Evolutionary conservation across 1,140 invertebrate genomes (phyloP).

Genomic region (Temnothorax nylanderi): DNA sequence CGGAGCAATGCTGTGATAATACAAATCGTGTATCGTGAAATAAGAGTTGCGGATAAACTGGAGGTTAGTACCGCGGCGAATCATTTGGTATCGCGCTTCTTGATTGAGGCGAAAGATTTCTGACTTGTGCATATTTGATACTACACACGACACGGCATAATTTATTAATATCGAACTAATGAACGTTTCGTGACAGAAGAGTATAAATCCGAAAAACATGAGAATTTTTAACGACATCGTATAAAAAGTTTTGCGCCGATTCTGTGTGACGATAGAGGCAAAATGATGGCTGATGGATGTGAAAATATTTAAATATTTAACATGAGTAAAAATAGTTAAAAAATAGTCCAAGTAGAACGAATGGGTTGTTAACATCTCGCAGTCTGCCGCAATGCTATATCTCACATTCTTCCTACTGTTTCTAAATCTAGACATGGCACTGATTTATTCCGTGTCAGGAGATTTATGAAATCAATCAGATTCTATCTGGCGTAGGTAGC

Average conservation of each 20-base stretch:
- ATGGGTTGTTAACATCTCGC: background rate
- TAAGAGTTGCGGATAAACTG: background rate
- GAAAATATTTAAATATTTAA: constrained; percentile 34
- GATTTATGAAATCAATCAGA: background rate
- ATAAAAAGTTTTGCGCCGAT: constrained; percentile 3
- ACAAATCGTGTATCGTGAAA: background rate
- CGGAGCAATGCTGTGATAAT: constrained; percentile 3
- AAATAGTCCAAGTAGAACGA: background rate
- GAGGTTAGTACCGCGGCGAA: background rate
- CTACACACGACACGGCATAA: background rate
- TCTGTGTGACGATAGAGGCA: background rate
- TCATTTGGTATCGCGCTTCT: background rate
- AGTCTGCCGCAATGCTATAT: too few relatives aligned
- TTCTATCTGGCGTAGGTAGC: background rate
- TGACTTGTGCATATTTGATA: constrained; percentile 24
- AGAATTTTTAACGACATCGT: constrained; percentile 19
- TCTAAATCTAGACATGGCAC: background rate
- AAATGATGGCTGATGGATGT: background rate
- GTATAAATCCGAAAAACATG: constrained; percentile 22
- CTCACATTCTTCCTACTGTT: background rate
- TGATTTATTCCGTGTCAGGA: background rate
- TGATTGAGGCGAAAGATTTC: constrained; percentile 23
- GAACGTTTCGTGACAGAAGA: constrained; percentile 36
- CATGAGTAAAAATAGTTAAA: background rate
- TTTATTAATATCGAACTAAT: constrained; percentile 52